Evolutionary conservation across 1,140 invertebrate species (phyloP).

Genomic region (Drosophila mauritiana): DNA sequence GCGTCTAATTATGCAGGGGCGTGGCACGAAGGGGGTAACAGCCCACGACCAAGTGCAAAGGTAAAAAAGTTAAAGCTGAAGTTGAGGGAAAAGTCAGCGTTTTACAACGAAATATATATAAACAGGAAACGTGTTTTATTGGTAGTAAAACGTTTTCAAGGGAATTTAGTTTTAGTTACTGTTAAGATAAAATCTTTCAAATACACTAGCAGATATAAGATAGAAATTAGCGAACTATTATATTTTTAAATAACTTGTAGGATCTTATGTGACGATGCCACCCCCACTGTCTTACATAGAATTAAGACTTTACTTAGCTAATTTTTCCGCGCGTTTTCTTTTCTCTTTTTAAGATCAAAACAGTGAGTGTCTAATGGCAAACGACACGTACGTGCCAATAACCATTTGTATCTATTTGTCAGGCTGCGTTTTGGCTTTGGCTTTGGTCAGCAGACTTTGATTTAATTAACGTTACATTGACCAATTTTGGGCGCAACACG

Average conservation of each 20-base stretch:
- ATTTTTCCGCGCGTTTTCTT: slow-evolving; percentile 2
- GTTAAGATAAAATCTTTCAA: too few species aligned
- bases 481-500: slow-evolving; percentile 74
- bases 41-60: slow-evolving; percentile 20
- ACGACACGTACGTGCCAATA: slow-evolving; percentile 81
- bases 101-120: not conserved
- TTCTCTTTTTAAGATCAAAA: slow-evolving; percentile 47
- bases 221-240: too few species aligned
- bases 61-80: slow-evolving; percentile 9
- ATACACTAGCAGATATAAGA: too few species aligned
- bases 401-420: slow-evolving; percentile 82
- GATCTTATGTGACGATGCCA: not conserved
- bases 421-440: slow-evolving; percentile 48
- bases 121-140: not conserved
- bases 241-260: too few species aligned
- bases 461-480: slow-evolving; percentile 83
- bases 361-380: slow-evolving; percentile 75
- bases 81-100: slow-evolving; percentile 7
- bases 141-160: too few species aligned
- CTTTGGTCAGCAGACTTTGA: slow-evolving; percentile 60
- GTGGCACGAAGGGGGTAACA: slow-evolving; percentile 7
- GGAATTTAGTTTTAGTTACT: too few species aligned
- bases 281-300: slow-evolving; percentile 24
- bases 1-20: slow-evolving; percentile 71
- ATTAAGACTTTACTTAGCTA: slow-evolving; percentile 16